Evolutionary conservation across 2,113 vertebrate species (phyloP), one percentile per base, ranked within the genome.

Genomic region (Prietella phreatophila): DNA sequence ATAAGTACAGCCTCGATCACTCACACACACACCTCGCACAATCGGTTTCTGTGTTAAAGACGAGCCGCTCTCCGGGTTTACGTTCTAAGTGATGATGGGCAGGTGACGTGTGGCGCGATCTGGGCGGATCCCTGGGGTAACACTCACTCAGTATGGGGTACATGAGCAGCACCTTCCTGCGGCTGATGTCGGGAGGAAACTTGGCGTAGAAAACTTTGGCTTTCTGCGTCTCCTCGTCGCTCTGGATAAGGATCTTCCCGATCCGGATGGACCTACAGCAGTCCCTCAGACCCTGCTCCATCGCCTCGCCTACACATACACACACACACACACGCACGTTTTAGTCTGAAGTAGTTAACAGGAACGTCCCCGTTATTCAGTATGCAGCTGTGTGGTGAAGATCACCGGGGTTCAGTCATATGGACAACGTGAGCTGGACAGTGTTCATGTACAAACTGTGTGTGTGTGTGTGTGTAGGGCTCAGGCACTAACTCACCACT

Each of bases 131-230:
- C n/a, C 42, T 14, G 25, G 42, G 42, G 0, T 75, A 25, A 4
- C 4, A 76, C 73, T 90, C 80, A 90, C 98, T 99, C 15, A 99
- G 96, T 89, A 99, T 99, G 1, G 98, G 98, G 92, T 99, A 99
- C 98, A 99, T 99, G 56, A 99, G 96, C 89, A 99, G 96, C 73
- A 99, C 98, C 94, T 99, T 99, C 87, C 98, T 96, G 89, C 96
- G 96, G 93, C 96, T 97, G 88, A 99, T 97, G 91, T 99, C 98
- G 0, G 98, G 98, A 42, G 98, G 98, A 73, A 99, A 99, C 92
- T 99, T 99, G 80, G 98, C 98, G 2, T 99, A 99, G 93, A 97
- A 99, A 36, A 99, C 98, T 94, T 99, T 99, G 27, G 98, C 98
- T 93, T 96, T 96, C 91, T 99, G 98, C 0, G 98, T 99, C 91